Evolutionary conservation across 2,797 vertebrate genomes (phyloP), one percentile per base, ranked within the genome.

Genomic region (Rousettus madagascariensis): DNA sequence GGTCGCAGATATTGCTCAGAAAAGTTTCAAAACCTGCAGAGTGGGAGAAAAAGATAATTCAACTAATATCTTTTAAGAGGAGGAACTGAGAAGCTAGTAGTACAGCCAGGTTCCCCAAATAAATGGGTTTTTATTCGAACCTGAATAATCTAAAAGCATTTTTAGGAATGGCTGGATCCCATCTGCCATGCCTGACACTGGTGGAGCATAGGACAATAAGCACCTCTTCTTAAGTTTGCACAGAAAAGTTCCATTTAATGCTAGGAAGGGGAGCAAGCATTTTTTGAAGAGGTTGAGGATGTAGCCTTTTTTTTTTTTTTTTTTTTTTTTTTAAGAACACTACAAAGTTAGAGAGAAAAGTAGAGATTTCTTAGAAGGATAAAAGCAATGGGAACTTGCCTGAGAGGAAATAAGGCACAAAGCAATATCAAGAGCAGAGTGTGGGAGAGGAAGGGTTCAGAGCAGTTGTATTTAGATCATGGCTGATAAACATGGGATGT

Each of bases 401-500:
- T 17, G 19, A 57, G 8, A 53, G 8, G 22, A 91, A 92, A 63
- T 30, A 53, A 79, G 1, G 0, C n/a, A 51, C 1, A 80, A 38
- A 66, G 4, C 20, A 59, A 69, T 28, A 41, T 43, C 24, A 8
- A 80, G 6, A 68, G 1, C 22, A 74, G 8, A 57, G 4, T 36
- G 43, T 4, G 22, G 1, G 5, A 88, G 30, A 66, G 6, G 30
- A 55, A 8, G 0, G 16, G 3, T 83, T 63, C 43, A 61, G 33
- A 72, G 7, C 11, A 59, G 5, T 71, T 75, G 15, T 49, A 11
- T 66, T 69, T 75, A 15, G 13, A 43, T 61, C n/a, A n/a, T 17
- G n/a, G 38, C 49, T 8, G 16, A 22, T 43, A 51, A 66, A 46
- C 5, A 0, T n/a, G 10, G 2, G 7, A 28, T 11, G 2, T 8